A percentile compares a stretch with the other conserved stretches of the same genome.
Conservation (phyloP, 2,888 invertebrate genomes). For the Ornithoptera alexandrae region DNA sequence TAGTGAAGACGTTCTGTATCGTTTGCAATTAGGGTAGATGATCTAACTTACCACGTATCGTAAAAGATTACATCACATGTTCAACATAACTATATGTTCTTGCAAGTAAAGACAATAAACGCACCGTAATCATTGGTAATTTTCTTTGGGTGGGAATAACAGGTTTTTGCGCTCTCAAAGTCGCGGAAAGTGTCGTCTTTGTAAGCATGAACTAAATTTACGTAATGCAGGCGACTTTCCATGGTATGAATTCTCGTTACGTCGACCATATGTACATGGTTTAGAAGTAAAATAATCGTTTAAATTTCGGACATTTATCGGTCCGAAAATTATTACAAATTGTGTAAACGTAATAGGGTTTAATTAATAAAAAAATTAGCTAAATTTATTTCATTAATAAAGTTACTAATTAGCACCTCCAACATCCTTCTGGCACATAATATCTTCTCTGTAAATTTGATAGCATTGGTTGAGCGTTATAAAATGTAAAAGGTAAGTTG, state of each 20-base stretch:
- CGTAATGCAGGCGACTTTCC: conserved; percentile 63
- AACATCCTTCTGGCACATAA: too few species aligned
- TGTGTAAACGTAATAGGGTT: neutral
- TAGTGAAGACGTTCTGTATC: conserved; percentile 7
- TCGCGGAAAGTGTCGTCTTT: conserved; percentile 38
- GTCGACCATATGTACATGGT: neutral
- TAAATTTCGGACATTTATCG: neutral
- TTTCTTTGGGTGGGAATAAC: conserved; percentile 60
- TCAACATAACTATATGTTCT: conserved; percentile 55
- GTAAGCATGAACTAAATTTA: conserved; percentile 62
- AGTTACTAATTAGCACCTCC: too few species aligned
- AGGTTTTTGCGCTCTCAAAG: conserved; percentile 55
- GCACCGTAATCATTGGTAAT: conserved; percentile 62
- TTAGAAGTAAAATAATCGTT: neutral
- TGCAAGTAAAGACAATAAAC: conserved; percentile 60
- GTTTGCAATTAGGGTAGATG: conserved; percentile 11
- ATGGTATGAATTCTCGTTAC: conserved; percentile 44
- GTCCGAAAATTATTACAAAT: neutral
- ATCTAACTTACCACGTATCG: conserved; percentile 13
- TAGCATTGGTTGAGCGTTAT: too few species aligned
- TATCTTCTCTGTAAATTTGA: too few species aligned
- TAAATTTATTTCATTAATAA: too few species aligned
- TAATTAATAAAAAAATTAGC: too few species aligned
- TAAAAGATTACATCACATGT: conserved; percentile 43
- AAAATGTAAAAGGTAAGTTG: too few species aligned